Conservation (phyloP, 2,888 invertebrate genomes). For the Itoplectis maculator region DNA sequence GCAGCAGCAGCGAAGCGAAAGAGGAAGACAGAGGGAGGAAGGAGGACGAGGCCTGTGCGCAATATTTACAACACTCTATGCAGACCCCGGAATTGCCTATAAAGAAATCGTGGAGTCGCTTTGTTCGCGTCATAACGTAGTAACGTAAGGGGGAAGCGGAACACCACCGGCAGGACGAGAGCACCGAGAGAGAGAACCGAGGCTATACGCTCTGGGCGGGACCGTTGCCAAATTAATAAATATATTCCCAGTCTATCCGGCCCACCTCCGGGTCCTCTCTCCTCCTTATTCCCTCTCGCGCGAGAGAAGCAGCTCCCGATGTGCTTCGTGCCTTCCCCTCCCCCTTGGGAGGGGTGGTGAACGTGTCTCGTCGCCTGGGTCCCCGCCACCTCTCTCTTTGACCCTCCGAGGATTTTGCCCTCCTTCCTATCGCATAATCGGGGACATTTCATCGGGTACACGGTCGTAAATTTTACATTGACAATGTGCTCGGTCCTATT, state of each 20-base stretch:
- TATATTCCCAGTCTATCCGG: constrained; percentile 81
- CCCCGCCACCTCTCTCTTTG: constrained; percentile 51
- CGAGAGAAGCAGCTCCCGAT: constrained; percentile 8
- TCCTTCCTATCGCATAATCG: not conserved
- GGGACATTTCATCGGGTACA: constrained; percentile 55
- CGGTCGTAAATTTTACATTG: constrained; percentile 78
- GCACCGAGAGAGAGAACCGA: constrained; percentile 71
- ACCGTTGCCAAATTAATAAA: constrained; percentile 84
- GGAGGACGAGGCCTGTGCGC: constrained; percentile 48
- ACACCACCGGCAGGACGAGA: constrained; percentile 47
- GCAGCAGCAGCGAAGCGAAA: constrained; percentile 7
- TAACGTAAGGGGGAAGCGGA: constrained; percentile 78
- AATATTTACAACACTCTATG: constrained; percentile 82
- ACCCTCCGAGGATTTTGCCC: constrained; percentile 20
- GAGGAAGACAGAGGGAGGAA: constrained; percentile 22
- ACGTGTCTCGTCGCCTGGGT: constrained; percentile 25
- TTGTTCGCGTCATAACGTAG: constrained; percentile 84
- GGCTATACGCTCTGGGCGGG: constrained; percentile 80
- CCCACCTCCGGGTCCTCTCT: constrained; percentile 40
- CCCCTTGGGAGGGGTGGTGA: too few relatives aligned
- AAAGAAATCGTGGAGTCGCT: constrained; percentile 84
- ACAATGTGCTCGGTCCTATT: constrained; percentile 71
- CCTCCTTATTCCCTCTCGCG: constrained; percentile 27
- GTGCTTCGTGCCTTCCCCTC: constrained; percentile 33
- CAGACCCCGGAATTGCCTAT: constrained; percentile 84